Conservation (phyloP, 2,113 vertebrate species). For the Rallus limicola region DNA sequence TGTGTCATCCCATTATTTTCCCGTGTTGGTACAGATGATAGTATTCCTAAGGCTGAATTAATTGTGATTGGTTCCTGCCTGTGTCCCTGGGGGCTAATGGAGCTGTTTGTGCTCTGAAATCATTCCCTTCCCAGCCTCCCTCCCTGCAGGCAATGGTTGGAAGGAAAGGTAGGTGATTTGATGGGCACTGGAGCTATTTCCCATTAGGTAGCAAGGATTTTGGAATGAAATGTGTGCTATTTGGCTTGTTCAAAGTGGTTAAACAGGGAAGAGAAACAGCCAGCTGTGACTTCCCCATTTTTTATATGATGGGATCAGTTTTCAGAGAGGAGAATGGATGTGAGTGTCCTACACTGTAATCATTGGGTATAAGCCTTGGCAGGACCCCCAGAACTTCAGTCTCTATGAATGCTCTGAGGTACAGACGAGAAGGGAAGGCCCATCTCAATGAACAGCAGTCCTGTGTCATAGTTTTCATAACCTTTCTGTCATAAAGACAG, state of each 20-base stretch:
- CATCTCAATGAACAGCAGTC: not conserved
- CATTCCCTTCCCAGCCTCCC: not conserved
- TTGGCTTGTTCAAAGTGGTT: not conserved
- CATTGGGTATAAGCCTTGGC: not conserved
- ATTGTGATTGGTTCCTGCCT: not conserved
- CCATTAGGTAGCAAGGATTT: not conserved
- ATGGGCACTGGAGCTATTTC: not conserved
- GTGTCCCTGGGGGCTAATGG: not conserved
- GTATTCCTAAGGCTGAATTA: accelerated
- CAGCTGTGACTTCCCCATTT: not conserved
- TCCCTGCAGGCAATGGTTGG: not conserved
- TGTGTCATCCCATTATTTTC: not conserved
- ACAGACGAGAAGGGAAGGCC: not conserved
- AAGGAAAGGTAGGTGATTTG: not conserved
- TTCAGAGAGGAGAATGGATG: not conserved
- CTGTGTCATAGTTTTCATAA: not conserved
- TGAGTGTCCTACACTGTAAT: accelerated
- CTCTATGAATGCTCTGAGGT: not conserved
- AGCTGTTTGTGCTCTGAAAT: not conserved
- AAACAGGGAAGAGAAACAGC: not conserved
- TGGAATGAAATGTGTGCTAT: not conserved
- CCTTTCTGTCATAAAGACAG: not conserved
- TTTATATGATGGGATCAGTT: not conserved
- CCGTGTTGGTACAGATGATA: not conserved
- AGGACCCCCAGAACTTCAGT: not conserved